phyloP scores from a whole-genome alignment of 2,797 vertebrate species.

The Phalloptychus januarius region DNA sequence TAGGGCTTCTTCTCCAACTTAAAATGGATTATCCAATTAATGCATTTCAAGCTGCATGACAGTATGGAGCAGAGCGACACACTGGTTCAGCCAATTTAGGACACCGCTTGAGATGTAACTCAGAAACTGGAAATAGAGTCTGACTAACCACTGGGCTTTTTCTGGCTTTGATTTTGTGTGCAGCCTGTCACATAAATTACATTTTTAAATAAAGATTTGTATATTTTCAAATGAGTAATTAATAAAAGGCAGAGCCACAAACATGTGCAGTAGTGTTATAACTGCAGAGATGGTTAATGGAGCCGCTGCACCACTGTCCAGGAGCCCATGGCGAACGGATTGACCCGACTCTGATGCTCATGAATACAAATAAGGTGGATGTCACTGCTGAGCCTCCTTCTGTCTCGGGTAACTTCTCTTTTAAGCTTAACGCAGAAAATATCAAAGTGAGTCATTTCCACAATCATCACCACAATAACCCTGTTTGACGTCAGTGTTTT shows the following conservation, averaged over 20 bases:
- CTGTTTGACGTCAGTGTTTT: neutral
- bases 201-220: constrained; percentile 37
- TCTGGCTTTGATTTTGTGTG: constrained; percentile 39
- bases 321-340: constrained; percentile 64
- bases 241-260: constrained; percentile 59
- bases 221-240: constrained; percentile 55
- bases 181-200: constrained; percentile 27
- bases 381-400: constrained; percentile 55
- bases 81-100: constrained; percentile 32
- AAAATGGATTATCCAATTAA: constrained; percentile 57
- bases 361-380: constrained; percentile 75
- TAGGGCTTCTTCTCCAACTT: constrained; percentile 28
- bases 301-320: constrained; percentile 52
- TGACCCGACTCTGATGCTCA: constrained; percentile 65
- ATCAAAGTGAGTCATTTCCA: constrained; percentile 33
- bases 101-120: constrained; percentile 52
- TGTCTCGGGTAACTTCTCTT: constrained; percentile 59
- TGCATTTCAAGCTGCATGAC: constrained; percentile 35
- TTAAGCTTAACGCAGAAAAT: constrained; percentile 46
- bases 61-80: constrained; percentile 14
- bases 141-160: constrained; percentile 12
- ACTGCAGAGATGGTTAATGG: constrained; percentile 51
- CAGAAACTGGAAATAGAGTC: constrained; percentile 45
- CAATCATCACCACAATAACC: too few species aligned
- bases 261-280: constrained; percentile 51